phyloP scores from a whole-genome alignment of 1,140 invertebrate genomes.

The Lordiphosa clarofinis region DNA sequence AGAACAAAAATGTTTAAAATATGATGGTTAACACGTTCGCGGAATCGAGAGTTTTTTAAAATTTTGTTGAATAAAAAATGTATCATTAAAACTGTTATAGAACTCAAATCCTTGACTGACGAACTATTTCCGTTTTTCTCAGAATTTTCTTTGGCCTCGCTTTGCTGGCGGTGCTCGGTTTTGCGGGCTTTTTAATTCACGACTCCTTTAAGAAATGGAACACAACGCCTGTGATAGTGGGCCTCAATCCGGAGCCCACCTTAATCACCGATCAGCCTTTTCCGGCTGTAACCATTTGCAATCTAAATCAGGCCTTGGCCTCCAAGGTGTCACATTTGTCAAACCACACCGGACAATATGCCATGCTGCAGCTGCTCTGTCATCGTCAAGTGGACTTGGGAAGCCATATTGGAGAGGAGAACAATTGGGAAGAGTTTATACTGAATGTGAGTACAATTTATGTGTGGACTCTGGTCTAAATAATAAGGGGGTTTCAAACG shows the following conservation, averaged over 20 bases:
- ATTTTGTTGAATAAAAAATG: no score
- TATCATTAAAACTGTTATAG: no score
- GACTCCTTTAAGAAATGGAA: slow-evolving; percentile 69
- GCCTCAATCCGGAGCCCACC: slow-evolving; percentile 62
- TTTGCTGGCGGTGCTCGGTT: slow-evolving; percentile 44
- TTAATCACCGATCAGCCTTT: slow-evolving; percentile 69
- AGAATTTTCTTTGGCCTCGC: slow-evolving; percentile 65
- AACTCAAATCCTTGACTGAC: no score
- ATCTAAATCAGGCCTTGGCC: slow-evolving; percentile 62
- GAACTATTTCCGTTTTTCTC: neutral
- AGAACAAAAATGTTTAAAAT: no score
- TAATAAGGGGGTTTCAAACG: no score
- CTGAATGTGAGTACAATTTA: slow-evolving; percentile 42
- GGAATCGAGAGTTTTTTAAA: no score
- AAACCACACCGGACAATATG: slow-evolving; percentile 32
- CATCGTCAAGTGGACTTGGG: slow-evolving; percentile 70
- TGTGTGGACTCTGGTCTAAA: neutral
- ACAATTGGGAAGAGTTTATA: slow-evolving; percentile 66
- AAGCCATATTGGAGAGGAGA: slow-evolving; percentile 2
- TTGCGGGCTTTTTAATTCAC: slow-evolving; percentile 53
- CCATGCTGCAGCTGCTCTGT: slow-evolving; percentile 83
- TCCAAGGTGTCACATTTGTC: slow-evolving; percentile 23
- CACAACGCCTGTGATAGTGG: slow-evolving; percentile 64
- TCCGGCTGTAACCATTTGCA: slow-evolving; percentile 71
- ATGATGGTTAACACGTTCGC: no score